A percentile compares a stretch with the other conserved stretches of the same genome.
Conservation (phyloP, 2,113 vertebrate genomes). For the Globicephala melas region DNA sequence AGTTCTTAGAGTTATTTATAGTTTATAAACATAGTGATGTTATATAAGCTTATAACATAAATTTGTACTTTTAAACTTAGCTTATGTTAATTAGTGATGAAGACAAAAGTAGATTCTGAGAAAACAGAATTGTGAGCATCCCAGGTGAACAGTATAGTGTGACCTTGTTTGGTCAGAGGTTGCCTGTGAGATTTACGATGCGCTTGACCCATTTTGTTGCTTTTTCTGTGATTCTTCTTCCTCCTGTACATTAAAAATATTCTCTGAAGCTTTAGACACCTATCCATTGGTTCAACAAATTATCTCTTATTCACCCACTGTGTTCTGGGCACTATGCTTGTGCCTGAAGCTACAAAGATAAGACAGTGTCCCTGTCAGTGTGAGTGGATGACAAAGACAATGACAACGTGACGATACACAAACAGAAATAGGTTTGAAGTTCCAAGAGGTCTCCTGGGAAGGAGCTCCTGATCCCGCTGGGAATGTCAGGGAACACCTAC, state of each 20-base stretch:
- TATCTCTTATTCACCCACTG: background rate
- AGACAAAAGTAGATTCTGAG: background rate
- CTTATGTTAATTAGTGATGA: background rate
- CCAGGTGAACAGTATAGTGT: background rate
- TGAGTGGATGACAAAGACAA: background rate
- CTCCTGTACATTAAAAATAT: background rate
- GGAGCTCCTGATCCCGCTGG: background rate
- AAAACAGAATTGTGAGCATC: background rate
- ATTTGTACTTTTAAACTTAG: background rate
- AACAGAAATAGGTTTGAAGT: background rate
- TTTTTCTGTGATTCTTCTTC: background rate
- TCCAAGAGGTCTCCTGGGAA: background rate
- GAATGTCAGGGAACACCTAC: background rate
- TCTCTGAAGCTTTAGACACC: background rate
- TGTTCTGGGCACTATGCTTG: background rate
- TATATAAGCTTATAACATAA: background rate
- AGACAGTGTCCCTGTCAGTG: background rate
- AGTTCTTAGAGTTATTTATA: constrained; percentile 1
- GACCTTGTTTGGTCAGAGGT: background rate
- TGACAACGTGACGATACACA: background rate
- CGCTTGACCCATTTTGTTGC: background rate
- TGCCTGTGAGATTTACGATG: background rate
- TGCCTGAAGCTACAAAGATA: background rate
- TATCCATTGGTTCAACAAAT: background rate
- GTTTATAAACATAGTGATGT: background rate